A percentile compares a stretch with the other conserved stretches of the same genome.
Conservation (phyloP, 1,140 invertebrate species). For the Bilobella aurantiaca region DNA sequence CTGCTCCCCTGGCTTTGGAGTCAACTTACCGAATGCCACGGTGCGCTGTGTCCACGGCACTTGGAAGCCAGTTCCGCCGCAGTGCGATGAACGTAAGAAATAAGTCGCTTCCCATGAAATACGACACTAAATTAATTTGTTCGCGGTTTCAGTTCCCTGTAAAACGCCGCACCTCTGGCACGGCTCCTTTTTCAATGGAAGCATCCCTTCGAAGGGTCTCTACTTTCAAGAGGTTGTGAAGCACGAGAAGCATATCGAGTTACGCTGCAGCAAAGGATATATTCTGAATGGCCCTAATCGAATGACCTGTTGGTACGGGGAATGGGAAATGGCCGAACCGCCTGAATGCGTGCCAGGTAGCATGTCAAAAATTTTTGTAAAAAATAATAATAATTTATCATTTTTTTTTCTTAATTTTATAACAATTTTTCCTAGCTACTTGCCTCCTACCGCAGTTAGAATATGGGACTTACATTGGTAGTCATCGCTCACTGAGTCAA, state of each 20-base stretch:
- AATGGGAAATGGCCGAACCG: constrained; percentile 56
- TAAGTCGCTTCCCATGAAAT: background rate
- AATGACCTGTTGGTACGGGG: constrained; percentile 62
- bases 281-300: constrained; percentile 55
- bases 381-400: constrained; percentile 9
- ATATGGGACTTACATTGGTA: constrained; percentile 60
- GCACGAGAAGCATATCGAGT: constrained; percentile 53
- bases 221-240: constrained; percentile 48
- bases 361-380: no score
- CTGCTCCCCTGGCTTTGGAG: constrained; percentile 60
- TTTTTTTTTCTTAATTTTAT: constrained; percentile 4
- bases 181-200: constrained; percentile 48
- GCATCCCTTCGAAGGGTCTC: constrained; percentile 37
- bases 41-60: constrained; percentile 62
- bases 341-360: constrained; percentile 64
- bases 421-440: constrained; percentile 50
- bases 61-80: constrained; percentile 69
- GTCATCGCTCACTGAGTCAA: constrained; percentile 63
- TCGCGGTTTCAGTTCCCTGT: constrained; percentile 49
- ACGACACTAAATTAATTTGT: background rate
- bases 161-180: constrained; percentile 52
- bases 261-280: constrained; percentile 56
- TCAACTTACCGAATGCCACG: constrained; percentile 64
- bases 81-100: constrained; percentile 57
- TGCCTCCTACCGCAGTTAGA: constrained; percentile 60